These are phyloP conservation scores for Helogale parvula DNA, from an alignment of 2,113 vertebrate genomes.

Conservation along the genomic window DNA sequence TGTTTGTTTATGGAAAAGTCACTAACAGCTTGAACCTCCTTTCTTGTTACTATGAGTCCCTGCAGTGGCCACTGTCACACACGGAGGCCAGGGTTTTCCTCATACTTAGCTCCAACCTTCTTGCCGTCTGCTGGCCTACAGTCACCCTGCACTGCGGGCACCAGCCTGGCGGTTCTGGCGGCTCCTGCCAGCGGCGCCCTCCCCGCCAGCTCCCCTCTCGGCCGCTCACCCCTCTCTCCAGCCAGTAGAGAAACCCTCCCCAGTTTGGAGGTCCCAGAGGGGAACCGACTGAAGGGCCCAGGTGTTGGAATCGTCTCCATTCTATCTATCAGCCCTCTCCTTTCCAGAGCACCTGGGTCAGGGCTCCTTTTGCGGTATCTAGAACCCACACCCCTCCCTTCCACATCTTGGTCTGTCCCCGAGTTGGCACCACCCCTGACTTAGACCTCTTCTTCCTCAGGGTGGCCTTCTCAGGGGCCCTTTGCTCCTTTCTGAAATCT, in stretches of 20 bases:
- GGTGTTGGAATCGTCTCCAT: background rate
- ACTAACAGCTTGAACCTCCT: background rate
- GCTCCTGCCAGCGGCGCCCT: background rate
- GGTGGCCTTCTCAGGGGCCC: background rate
- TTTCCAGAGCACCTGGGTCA: background rate
- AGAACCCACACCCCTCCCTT: background rate
- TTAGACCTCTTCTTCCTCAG: background rate
- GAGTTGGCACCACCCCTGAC: background rate
- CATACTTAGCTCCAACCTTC: accelerated
- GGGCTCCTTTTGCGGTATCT: background rate
- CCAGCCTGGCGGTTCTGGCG: background rate
- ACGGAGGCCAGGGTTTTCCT: background rate
- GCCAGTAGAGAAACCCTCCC: background rate
- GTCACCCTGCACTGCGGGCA: background rate
- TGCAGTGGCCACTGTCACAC: accelerated
- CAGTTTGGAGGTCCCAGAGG: background rate
- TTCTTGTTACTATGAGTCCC: background rate
- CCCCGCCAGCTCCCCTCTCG: too few relatives aligned
- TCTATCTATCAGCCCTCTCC: background rate
- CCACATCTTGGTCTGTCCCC: background rate
- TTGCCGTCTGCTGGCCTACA: accelerated
- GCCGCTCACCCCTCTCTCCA: background rate
- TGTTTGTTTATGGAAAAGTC: too few relatives aligned
- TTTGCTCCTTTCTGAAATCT: background rate
- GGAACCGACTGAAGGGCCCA: background rate